Base-by-base conservation (phyloP, 2,113 vertebrate genomes). In the Balaeniceps rex region DNA sequence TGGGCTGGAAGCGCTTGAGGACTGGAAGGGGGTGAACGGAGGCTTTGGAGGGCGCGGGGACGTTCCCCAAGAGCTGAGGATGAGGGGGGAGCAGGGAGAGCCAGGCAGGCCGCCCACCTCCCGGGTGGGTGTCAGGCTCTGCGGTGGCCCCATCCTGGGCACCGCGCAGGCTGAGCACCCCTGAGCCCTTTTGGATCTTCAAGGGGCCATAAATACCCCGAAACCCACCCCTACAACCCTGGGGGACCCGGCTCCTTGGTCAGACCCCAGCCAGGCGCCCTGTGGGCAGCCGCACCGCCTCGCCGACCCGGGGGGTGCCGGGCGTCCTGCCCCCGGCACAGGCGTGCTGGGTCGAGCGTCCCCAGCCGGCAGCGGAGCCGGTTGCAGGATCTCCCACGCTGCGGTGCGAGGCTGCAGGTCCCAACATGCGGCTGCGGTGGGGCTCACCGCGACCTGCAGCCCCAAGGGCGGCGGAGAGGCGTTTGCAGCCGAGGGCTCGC, bases 161-260 rank as follows among this genome's bases (percentile, higher is more conserved):
- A 28, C 52, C 4, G 2, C 1, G 4, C 26, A 3, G 42, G 31
- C 15, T 55, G 76, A 91, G 80, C 36, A 33, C 22, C 70, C 25
- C 33, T 24, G 61, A 83, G 6, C 4, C 13, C 26, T 58, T 19
- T 1, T 0, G 1, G 63, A 47, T 11, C 5, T 25, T 36, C 18
- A 13, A 8, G 40, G 6, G 44, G 4, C 11, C 5, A 0, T 0
- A 6, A 86, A 5, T 11, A 64, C 8, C 42, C n/a, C 54, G 68
- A 51, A 46, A 46, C 3, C 19, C 90, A 14, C 38, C 31, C 8
- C 46, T 3, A 1, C 6, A 2, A 1, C n/a, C 46, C 40, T 0
- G 10, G 10, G 14, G 38, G 15, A 13, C 11, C 7, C 2, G 1
- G 1, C 8, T 4, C n/a, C 44, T 21, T 0, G 3, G 2, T 26